Percentiles rank a stretch among this genome's conserved stretches.
Evolutionary conservation across 2,797 vertebrate genomes (phyloP).

Genomic region (Arrhamphus sclerolepis): DNA sequence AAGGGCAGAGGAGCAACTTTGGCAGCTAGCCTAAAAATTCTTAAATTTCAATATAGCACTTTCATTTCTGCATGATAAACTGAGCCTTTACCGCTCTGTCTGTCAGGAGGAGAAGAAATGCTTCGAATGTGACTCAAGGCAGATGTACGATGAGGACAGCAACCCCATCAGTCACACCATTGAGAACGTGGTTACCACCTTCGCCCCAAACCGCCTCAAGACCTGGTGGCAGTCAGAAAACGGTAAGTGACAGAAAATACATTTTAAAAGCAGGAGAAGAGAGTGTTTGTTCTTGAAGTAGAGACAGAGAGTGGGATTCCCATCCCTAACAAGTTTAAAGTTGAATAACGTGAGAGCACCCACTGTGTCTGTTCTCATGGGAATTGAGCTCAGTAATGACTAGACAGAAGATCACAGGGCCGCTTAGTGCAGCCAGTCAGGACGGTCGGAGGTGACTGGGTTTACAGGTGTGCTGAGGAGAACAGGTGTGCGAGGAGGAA

Average conservation of each 20-base stretch:
- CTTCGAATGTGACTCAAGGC: conserved; percentile 89
- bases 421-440: conserved; percentile 37
- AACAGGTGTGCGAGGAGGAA: conserved; percentile 67
- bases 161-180: conserved; percentile 89
- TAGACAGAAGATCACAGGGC: conserved; percentile 65
- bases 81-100: conserved; percentile 13
- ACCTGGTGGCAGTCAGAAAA: conserved; percentile 99
- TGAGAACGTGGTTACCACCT: conserved; percentile 95
- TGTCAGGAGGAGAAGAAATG: conserved; percentile 96
- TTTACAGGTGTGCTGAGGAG: conserved; percentile 59
- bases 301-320: not conserved
- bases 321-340: conserved; percentile 2
- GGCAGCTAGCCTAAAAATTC: not conserved
- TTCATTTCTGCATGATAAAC: not conserved
- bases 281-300: conserved; percentile 5
- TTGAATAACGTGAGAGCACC: conserved; percentile 28
- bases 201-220: conserved; percentile 94
- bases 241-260: conserved; percentile 75
- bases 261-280: not conserved
- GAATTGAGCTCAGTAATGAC: conserved; percentile 64
- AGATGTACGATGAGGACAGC: conserved; percentile 80
- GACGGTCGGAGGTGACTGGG: conserved; percentile 25
- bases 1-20: no score
- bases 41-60: no score
- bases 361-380: conserved; percentile 50